These are phyloP conservation scores for Lycaena phlaeas DNA, from an alignment of 2,888 invertebrate species.

Conservation along the genomic window DNA sequence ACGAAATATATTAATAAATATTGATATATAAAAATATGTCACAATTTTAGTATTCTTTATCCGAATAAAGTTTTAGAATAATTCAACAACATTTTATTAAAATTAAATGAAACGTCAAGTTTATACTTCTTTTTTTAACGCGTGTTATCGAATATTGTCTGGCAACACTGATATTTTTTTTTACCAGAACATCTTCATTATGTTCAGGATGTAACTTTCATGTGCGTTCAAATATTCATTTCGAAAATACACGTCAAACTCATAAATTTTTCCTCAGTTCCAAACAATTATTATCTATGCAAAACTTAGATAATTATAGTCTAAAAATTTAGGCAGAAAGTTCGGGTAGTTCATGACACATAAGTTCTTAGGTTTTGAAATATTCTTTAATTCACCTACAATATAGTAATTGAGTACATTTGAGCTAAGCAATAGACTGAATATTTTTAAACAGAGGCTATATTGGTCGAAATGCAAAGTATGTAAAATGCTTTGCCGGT, in stretches of 20 bases:
- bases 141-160: background rate
- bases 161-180: background rate
- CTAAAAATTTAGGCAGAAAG: too few relatives aligned
- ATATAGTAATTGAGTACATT: conserved; percentile 4
- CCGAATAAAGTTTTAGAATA: background rate
- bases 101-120: background rate
- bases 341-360: too few relatives aligned
- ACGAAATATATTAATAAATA: conserved; percentile 1
- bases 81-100: background rate
- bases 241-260: too few relatives aligned
- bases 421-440: background rate
- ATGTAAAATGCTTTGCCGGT: background rate
- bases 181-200: too few relatives aligned
- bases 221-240: too few relatives aligned
- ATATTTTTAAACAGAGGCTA: background rate
- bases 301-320: too few relatives aligned
- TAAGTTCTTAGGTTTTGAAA: too few relatives aligned
- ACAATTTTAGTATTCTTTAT: background rate
- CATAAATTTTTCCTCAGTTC: too few relatives aligned
- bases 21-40: background rate
- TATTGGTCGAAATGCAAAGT: background rate
- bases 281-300: too few relatives aligned
- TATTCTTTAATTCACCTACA: too few relatives aligned
- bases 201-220: too few relatives aligned
- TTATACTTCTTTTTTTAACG: too few relatives aligned